Percentiles rank a stretch among this genome's conserved stretches.
These are phyloP conservation scores for Drosophila incognita DNA, from an alignment of 2,888 invertebrate genomes.

Conservation along the genomic window DNA sequence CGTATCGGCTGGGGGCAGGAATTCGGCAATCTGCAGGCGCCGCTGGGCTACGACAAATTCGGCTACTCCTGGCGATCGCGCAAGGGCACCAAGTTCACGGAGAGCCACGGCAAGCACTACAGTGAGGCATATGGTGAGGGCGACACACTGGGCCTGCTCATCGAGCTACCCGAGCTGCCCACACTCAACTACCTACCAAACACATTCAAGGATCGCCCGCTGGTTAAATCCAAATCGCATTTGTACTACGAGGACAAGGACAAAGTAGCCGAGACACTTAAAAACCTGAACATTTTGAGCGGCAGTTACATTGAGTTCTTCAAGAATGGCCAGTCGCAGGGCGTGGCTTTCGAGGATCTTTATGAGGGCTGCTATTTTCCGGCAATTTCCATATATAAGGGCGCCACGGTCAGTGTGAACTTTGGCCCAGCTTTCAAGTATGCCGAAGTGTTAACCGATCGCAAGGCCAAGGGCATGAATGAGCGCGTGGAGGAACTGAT, in stretches of 20 bases:
- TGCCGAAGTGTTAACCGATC: slow-evolving; percentile 88
- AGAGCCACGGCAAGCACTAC: slow-evolving; percentile 89
- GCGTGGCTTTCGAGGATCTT: slow-evolving; percentile 94
- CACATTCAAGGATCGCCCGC: slow-evolving; percentile 96
- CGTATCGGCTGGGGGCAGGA: slow-evolving; percentile 98
- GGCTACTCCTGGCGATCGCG: slow-evolving; percentile 98
- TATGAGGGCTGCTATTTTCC: slow-evolving; percentile 97
- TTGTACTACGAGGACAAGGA: slow-evolving; percentile 99
- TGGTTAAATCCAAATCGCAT: slow-evolving; percentile 99
- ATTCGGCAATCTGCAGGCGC: slow-evolving; percentile 97
- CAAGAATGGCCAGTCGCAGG: slow-evolving; percentile 96
- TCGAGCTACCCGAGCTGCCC: slow-evolving; percentile 90
- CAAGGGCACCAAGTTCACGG: slow-evolving; percentile 88
- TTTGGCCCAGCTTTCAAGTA: slow-evolving; percentile 98
- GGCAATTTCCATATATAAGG: slow-evolving; percentile 95
- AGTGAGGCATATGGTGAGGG: slow-evolving; percentile 94
- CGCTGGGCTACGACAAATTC: slow-evolving; percentile 99
- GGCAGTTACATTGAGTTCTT: slow-evolving; percentile 94
- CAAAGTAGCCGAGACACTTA: slow-evolving; percentile 93
- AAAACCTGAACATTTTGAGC: slow-evolving; percentile 89
- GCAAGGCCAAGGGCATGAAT: slow-evolving; percentile 91
- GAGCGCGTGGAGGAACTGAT: slow-evolving; percentile 96
- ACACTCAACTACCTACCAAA: slow-evolving; percentile 90
- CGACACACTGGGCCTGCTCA: slow-evolving; percentile 96
- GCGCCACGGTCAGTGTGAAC: slow-evolving; percentile 95